phyloP scores from a whole-genome alignment of 2,888 invertebrate species.

The Agrotis puta region DNA sequence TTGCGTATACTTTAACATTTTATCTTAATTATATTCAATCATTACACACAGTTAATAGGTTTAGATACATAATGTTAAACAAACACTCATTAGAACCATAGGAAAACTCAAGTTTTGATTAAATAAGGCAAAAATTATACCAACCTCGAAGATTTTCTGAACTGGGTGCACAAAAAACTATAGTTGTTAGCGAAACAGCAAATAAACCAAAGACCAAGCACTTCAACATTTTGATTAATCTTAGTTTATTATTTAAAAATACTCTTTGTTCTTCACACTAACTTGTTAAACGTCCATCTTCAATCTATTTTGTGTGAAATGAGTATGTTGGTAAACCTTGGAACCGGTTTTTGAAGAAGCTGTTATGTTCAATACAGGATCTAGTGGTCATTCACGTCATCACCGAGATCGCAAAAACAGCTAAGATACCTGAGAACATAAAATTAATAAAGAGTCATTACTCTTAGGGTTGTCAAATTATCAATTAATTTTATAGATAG shows the following conservation, averaged over 20 bases:
- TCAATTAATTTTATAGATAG: background rate
- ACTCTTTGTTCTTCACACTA: constrained; percentile 30
- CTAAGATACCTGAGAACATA: constrained; percentile 3
- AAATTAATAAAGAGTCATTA: constrained; percentile 33
- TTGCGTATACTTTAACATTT: background rate
- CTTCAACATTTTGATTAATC: constrained; percentile 58
- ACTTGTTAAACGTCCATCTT: constrained; percentile 46
- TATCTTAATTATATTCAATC: constrained; percentile 6
- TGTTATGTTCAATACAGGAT: constrained; percentile 49
- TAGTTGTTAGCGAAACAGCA: constrained; percentile 24
- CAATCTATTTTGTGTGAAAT: constrained; percentile 38
- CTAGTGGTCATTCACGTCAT: constrained; percentile 44
- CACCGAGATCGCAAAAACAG: constrained; percentile 39
- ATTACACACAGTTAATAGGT: background rate
- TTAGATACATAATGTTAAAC: constrained; percentile 9
- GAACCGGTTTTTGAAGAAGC: constrained; percentile 55
- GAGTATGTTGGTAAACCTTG: constrained; percentile 28
- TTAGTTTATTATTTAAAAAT: constrained; percentile 22
- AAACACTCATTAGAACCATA: constrained; percentile 3
- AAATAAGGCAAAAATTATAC: constrained; percentile 42
- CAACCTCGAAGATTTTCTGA: constrained; percentile 66
- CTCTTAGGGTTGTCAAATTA: constrained; percentile 39
- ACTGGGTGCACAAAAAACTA: constrained; percentile 57
- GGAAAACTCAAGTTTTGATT: background rate
- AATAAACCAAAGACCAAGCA: constrained; percentile 53